Evolutionary conservation across 2,888 invertebrate species (phyloP).

Genomic region (Trachelus iudaicus): DNA sequence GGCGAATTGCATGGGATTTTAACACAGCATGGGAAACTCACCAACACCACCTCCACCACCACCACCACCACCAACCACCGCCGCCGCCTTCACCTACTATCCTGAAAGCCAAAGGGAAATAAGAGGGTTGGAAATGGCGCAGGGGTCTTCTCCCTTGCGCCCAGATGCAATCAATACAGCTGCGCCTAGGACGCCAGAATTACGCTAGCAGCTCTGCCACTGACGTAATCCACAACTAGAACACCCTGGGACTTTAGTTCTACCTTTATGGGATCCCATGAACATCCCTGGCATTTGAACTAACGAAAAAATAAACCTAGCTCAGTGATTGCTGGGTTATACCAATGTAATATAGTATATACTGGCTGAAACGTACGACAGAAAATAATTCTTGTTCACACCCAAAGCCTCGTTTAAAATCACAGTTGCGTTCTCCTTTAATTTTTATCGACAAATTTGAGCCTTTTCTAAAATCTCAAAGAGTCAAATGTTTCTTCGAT

Average conservation of each 20-base stretch:
- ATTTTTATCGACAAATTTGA: background rate
- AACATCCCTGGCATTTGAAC: background rate
- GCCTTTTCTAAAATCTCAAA: background rate
- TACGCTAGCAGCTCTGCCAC: constrained; percentile 15
- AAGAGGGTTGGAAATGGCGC: constrained; percentile 10
- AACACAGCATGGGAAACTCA: constrained; percentile 1
- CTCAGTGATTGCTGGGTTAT: background rate
- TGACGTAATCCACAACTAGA: background rate
- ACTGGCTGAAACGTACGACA: background rate
- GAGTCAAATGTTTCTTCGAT: background rate
- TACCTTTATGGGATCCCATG: background rate
- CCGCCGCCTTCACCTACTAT: background rate
- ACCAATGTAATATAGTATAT: background rate
- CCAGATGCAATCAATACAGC: constrained; percentile 52
- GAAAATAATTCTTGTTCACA: background rate
- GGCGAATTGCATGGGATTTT: constrained; percentile 24
- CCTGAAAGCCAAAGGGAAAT: background rate
- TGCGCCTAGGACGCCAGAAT: constrained; percentile 35
- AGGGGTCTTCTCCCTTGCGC: constrained; percentile 24
- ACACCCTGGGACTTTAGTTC: background rate
- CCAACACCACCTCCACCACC: background rate
- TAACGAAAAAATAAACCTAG: background rate
- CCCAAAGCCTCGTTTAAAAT: background rate
- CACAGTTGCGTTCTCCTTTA: background rate
- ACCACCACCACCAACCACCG: accelerated